Evolutionary conservation across 2,888 invertebrate species (phyloP).

Genomic region (Lithophane leautieri): DNA sequence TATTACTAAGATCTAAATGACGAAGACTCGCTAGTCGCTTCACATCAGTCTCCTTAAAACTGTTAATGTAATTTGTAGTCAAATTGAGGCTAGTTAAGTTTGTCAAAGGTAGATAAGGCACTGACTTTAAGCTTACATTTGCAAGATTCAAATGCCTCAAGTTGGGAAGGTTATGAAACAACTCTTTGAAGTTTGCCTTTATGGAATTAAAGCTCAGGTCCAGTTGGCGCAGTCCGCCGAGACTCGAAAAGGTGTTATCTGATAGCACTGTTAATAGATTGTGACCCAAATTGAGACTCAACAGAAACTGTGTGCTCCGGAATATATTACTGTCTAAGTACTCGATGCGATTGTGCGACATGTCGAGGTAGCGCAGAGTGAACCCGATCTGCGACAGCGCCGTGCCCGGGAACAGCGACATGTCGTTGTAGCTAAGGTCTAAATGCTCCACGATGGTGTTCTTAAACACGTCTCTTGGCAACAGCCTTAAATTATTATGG

Average conservation of each 20-base stretch:
- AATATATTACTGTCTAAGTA: slow-evolving; percentile 97
- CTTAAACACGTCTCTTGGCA: slow-evolving; percentile 95
- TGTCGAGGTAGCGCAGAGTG: slow-evolving; percentile 94
- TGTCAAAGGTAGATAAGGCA: slow-evolving; percentile 94
- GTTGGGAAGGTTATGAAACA: slow-evolving; percentile 96
- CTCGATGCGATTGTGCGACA: slow-evolving; percentile 95
- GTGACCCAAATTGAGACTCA: slow-evolving; percentile 94
- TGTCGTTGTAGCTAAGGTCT: slow-evolving; percentile 94
- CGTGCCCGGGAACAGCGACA: slow-evolving; percentile 94
- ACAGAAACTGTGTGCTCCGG: slow-evolving; percentile 94
- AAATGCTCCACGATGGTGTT: slow-evolving; percentile 95
- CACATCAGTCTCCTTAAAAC: slow-evolving; percentile 93
- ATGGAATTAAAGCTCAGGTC: slow-evolving; percentile 95
- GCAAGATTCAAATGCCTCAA: slow-evolving; percentile 94
- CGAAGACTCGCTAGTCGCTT: slow-evolving; percentile 93
- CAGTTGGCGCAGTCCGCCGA: slow-evolving; percentile 94
- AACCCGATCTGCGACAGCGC: slow-evolving; percentile 95
- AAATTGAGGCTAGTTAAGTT: slow-evolving; percentile 95
- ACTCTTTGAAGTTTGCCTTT: slow-evolving; percentile 96
- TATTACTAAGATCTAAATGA: slow-evolving; percentile 94
- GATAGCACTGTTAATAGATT: slow-evolving; percentile 96
- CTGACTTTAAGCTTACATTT: slow-evolving; percentile 93
- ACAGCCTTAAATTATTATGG: slow-evolving; percentile 93
- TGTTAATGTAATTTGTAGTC: slow-evolving; percentile 94
- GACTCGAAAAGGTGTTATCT: slow-evolving; percentile 96